phyloP scores from a whole-genome alignment of 2,888 invertebrate species.

The Dyspetes luteomarginatus region DNA sequence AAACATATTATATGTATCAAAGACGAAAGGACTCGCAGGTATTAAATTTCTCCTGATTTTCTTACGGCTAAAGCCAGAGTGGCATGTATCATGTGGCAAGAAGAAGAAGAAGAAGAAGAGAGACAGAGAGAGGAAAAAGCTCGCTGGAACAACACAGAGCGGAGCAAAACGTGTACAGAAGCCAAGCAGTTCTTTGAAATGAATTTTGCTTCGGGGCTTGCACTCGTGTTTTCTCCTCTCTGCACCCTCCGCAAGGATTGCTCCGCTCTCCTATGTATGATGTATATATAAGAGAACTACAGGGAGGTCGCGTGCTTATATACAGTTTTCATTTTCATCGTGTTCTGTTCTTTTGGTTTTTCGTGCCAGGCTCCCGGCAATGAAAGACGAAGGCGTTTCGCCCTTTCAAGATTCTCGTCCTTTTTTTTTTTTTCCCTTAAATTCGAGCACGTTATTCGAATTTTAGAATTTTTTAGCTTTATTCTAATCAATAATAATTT shows the following conservation, averaged over 20 bases:
- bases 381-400: slow-evolving; percentile 29
- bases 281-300: slow-evolving; percentile 9
- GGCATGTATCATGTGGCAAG: slow-evolving; percentile 25
- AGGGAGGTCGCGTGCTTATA: slow-evolving; percentile 26
- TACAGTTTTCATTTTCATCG: slow-evolving; percentile 47
- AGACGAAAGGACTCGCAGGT: slow-evolving; percentile 46
- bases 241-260: slow-evolving; percentile 24
- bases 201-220: slow-evolving; percentile 71
- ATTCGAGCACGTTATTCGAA: too few species aligned
- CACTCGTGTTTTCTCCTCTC: slow-evolving; percentile 42
- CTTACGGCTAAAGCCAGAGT: slow-evolving; percentile 64
- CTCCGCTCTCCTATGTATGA: background rate
- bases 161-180: slow-evolving; percentile 42
- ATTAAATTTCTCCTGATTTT: slow-evolving; percentile 61
- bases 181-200: slow-evolving; percentile 67
- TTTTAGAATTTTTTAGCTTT: too few species aligned
- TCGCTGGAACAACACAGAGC: slow-evolving; percentile 24
- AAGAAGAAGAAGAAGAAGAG: slow-evolving; percentile 6
- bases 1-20: background rate
- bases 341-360: slow-evolving; percentile 10
- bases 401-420: slow-evolving; percentile 40
- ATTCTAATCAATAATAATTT: too few species aligned
- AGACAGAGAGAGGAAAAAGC: slow-evolving; percentile 45
- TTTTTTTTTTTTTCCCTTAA: too few species aligned
- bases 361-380: slow-evolving; percentile 5